These are phyloP conservation scores for Gadopsis marmoratus DNA, from an alignment of 2,797 vertebrate genomes.

Conservation along the genomic window DNA sequence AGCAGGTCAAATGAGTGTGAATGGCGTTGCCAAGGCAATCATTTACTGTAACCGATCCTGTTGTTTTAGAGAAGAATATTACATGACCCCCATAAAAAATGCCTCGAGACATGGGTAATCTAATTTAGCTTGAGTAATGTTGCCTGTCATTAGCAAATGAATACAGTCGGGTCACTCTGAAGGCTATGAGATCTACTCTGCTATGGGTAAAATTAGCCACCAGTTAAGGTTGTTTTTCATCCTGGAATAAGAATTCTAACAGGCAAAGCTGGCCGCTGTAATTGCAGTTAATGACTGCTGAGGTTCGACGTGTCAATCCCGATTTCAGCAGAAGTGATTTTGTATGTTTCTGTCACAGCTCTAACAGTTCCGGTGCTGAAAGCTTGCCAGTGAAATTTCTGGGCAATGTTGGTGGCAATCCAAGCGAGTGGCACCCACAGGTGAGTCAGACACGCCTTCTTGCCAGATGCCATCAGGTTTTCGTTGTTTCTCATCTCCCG, in stretches of 20 bases:
- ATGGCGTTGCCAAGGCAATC: neutral
- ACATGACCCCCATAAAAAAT: slow-evolving; percentile 74
- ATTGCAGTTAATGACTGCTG: slow-evolving; percentile 65
- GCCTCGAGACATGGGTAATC: slow-evolving; percentile 74
- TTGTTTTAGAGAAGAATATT: slow-evolving; percentile 68
- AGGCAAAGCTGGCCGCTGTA: slow-evolving; percentile 44
- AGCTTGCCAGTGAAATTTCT: slow-evolving; percentile 26
- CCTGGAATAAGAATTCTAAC: slow-evolving; percentile 44
- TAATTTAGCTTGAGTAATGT: slow-evolving; percentile 83
- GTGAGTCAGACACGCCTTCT: slow-evolving; percentile 36
- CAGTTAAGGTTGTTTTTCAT: slow-evolving; percentile 77
- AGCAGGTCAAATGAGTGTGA: slow-evolving; percentile 24
- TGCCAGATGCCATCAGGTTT: slow-evolving; percentile 30
- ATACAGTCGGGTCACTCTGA: slow-evolving; percentile 70
- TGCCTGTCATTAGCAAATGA: slow-evolving; percentile 77
- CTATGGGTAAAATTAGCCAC: slow-evolving; percentile 77
- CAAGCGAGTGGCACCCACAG: slow-evolving; percentile 25
- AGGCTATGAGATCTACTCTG: slow-evolving; percentile 68
- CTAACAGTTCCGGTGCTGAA: neutral
- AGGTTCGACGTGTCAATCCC: slow-evolving; percentile 52
- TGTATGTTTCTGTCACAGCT: slow-evolving; percentile 19
- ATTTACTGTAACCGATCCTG: slow-evolving; percentile 31
- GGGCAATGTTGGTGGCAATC: slow-evolving; percentile 2
- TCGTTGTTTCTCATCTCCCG: neutral
- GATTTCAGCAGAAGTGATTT: slow-evolving; percentile 39